phyloP scores from a whole-genome alignment of 2,888 invertebrate species.

The Torymus auratus region DNA sequence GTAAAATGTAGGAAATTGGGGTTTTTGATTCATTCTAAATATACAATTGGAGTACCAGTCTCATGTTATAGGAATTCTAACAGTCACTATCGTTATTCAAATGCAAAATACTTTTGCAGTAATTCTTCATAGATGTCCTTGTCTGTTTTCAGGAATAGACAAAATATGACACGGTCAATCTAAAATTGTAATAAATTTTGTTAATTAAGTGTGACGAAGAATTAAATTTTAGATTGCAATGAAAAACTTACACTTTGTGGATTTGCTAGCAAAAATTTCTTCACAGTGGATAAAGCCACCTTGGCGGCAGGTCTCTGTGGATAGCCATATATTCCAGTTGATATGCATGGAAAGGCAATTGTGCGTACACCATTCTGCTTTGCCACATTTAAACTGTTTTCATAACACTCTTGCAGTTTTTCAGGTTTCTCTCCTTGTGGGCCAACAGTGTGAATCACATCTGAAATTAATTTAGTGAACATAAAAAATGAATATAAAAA shows the following conservation, averaged over 20 bases:
- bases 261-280: constrained; percentile 81
- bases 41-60: neutral
- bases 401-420: constrained; percentile 84
- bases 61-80: no score
- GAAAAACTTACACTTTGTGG: constrained; percentile 75
- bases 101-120: constrained; percentile 83
- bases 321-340: constrained; percentile 94
- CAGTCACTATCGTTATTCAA: constrained; percentile 13
- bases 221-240: neutral
- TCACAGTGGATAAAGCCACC: constrained; percentile 83
- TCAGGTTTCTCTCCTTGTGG: constrained; percentile 85
- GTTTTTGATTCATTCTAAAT: neutral
- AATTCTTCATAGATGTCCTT: constrained; percentile 84
- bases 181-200: constrained; percentile 69
- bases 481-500: constrained; percentile 66
- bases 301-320: constrained; percentile 87
- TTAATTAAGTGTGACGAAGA: constrained; percentile 1
- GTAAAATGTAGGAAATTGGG: no score
- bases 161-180: constrained; percentile 88
- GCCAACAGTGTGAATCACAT: constrained; percentile 94
- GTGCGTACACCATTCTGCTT: constrained; percentile 80
- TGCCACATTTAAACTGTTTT: constrained; percentile 81
- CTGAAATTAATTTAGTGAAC: constrained; percentile 76
- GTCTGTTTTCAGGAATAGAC: constrained; percentile 86
- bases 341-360: constrained; percentile 93